phyloP scores from a whole-genome alignment of 37 sponge, comb jelly and placozoan species.

The Halisarca cf. caerulea region DNA sequence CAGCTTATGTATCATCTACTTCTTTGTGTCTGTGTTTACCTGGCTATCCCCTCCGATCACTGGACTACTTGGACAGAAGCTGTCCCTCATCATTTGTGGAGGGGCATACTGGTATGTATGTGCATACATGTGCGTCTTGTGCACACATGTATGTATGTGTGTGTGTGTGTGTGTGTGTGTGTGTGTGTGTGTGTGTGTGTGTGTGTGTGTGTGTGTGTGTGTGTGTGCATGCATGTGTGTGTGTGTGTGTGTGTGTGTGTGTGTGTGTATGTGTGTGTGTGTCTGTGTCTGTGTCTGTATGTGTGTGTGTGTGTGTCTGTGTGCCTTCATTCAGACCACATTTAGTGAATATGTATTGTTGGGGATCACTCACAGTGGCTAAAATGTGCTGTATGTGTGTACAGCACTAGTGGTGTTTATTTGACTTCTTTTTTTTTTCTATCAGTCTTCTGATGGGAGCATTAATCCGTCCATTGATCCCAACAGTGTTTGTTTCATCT shows the following conservation, averaged over 20 bases:
- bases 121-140: not conserved
- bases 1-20: constrained; percentile 84
- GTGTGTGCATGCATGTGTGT: too few relatives aligned
- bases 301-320: constrained; percentile 25
- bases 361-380: too few relatives aligned
- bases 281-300: constrained; percentile 15
- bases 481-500: constrained; percentile 66
- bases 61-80: constrained; percentile 76
- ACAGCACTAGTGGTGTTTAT: too few relatives aligned
- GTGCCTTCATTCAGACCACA: constrained; percentile 19
- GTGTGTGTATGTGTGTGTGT: not conserved
- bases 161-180: too few relatives aligned
- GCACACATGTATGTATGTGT: not conserved
- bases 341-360: too few relatives aligned
- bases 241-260: too few relatives aligned
- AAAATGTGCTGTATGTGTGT: too few relatives aligned
- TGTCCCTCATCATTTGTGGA: constrained; percentile 72
- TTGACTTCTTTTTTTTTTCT: too few relatives aligned
- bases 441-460: constrained; percentile 72
- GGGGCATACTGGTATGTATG: constrained; percentile 75
- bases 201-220: too few relatives aligned
- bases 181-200: too few relatives aligned
- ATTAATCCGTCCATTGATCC: constrained; percentile 75
- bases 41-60: constrained; percentile 91
- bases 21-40: constrained; percentile 79